Conservation (phyloP, 1,140 invertebrate species). For the Lasioglossum albipes region DNA sequence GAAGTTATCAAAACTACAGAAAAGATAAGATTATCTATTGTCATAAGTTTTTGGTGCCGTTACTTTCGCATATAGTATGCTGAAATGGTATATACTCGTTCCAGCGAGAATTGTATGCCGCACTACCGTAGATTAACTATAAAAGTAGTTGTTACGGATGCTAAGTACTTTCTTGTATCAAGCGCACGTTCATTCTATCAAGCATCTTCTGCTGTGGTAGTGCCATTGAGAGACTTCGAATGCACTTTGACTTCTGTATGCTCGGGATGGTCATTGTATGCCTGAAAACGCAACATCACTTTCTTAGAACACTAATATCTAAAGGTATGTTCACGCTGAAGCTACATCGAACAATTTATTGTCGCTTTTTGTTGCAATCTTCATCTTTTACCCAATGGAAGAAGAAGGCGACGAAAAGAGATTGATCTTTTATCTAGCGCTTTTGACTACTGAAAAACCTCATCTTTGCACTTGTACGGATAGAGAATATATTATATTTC, state of each 20-base stretch:
- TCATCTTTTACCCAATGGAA: too few relatives aligned
- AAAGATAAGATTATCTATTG: conserved; percentile 4
- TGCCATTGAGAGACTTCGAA: neutral
- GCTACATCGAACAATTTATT: too few relatives aligned
- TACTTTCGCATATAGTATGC: too few relatives aligned
- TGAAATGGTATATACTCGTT: neutral
- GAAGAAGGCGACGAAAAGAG: too few relatives aligned
- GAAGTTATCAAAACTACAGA: neutral
- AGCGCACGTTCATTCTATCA: neutral
- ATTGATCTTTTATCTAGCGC: too few relatives aligned
- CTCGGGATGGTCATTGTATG: conserved; percentile 9
- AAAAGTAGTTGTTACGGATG: neutral
- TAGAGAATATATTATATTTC: too few relatives aligned
- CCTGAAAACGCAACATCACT: conserved; percentile 37
- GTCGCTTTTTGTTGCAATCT: too few relatives aligned
- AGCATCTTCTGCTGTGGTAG: neutral
- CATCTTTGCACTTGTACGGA: too few relatives aligned
- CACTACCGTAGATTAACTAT: neutral
- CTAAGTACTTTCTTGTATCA: neutral
- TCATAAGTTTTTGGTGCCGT: neutral
- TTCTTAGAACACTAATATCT: too few relatives aligned
- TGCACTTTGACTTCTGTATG: neutral
- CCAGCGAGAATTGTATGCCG: neutral
- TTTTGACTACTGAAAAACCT: too few relatives aligned
- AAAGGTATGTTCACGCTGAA: too few relatives aligned